Conservation (phyloP, 2,113 vertebrate species). For the Zosterops japonicus region DNA sequence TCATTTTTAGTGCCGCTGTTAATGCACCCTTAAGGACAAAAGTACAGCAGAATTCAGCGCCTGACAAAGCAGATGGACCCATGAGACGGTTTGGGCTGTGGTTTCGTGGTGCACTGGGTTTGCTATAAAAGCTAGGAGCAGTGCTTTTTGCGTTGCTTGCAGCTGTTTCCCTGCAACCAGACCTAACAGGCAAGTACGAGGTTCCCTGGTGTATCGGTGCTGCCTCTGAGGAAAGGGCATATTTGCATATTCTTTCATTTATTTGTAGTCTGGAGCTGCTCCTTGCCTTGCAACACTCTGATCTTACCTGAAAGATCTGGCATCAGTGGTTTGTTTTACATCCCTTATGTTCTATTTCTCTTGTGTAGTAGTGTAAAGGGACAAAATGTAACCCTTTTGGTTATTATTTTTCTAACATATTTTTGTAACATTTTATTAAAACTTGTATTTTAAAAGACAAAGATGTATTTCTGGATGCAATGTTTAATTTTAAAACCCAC, state of each 20-base stretch:
- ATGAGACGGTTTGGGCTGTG: background rate
- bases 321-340: background rate
- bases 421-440: background rate
- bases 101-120: background rate
- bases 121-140: background rate
- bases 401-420: background rate
- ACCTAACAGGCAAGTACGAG: fast-evolving
- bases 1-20: background rate
- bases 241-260: background rate
- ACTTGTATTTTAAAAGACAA: background rate
- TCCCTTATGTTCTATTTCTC: background rate
- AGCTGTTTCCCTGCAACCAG: background rate
- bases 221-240: background rate
- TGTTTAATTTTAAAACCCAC: background rate
- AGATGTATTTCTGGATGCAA: background rate
- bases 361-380: background rate
- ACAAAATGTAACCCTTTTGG: background rate
- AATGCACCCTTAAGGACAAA: background rate
- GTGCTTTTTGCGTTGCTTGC: background rate
- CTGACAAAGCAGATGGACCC: fast-evolving
- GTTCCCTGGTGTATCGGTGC: fast-evolving
- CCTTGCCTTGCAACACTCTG: background rate
- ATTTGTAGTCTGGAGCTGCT: background rate
- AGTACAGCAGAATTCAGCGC: fast-evolving
- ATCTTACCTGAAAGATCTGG: background rate